phyloP scores from a whole-genome alignment of 2,888 invertebrate genomes.

The Platynereis dumerilii region DNA sequence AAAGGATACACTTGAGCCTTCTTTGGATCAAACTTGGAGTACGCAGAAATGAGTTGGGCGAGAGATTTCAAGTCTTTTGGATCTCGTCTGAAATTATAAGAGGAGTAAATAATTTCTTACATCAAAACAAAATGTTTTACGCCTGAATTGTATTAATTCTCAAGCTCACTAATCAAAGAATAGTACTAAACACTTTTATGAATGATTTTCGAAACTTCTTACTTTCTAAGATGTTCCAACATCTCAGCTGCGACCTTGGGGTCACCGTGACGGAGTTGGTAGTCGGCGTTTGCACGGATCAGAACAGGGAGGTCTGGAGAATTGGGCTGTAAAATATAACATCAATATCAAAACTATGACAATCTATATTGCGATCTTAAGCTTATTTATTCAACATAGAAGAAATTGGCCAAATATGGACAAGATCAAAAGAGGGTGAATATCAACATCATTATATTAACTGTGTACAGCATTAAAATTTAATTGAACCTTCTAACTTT shows the following conservation, averaged over 20 bases:
- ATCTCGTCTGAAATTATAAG: slow-evolving; percentile 66
- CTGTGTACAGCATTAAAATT: no score
- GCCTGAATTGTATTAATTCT: no score
- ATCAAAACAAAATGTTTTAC: no score
- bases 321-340: slow-evolving; percentile 43
- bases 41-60: slow-evolving; percentile 90
- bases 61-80: slow-evolving; percentile 80
- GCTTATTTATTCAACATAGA: no score
- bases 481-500: no score
- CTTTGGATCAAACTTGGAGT: slow-evolving; percentile 77
- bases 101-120: neutral
- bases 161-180: neutral
- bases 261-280: slow-evolving; percentile 80
- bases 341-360: no score
- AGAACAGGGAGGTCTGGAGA: slow-evolving; percentile 71
- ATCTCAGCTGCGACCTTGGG: slow-evolving; percentile 80
- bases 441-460: no score
- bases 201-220: slow-evolving; percentile 28
- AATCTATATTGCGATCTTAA: no score
- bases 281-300: slow-evolving; percentile 86
- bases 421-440: no score
- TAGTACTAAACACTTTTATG: neutral
- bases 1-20: slow-evolving; percentile 73
- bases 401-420: no score
- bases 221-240: slow-evolving; percentile 78